Base-by-base conservation (phyloP, 2,113 vertebrate genomes). In the Aphelocoma coerulescens region DNA sequence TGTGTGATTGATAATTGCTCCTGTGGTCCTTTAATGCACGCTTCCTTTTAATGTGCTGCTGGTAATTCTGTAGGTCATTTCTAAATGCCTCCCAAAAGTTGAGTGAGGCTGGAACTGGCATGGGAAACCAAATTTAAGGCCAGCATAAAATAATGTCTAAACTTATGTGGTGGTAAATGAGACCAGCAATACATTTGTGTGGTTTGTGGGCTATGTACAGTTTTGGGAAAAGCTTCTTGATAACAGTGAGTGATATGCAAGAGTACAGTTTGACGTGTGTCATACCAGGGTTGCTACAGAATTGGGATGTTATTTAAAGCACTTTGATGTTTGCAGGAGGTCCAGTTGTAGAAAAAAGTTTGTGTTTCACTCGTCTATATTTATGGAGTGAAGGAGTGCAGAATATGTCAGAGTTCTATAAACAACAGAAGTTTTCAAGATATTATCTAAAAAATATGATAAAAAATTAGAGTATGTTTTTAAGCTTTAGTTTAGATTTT, bases 1-100 rank as follows among this genome's bases (percentile, higher is more conserved):
- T 85, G 39, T 85, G 30, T 72, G 69, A 59, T 52, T 57, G 61
- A 65, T 93, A 88, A 51, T 74, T 90, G 32, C 75, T 86, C 55
- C 22, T 10, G 11, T 20, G 16, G 10, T 74, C 32, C 41, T 17
- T 46, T 35, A 73, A 46, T 55, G 65, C 51, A 37, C 20, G 6
- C 12, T 13, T 73, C 16, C 2, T 72, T 81, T 85, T 67, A 7
- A 16, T 71, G 14, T 61, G 43, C 39, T 55, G 12, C 21, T 51
- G 37, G 15, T 35, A 77, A 43, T 77, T 80, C 46, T 22, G 1
- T 13, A 59, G 32, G 17, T 59, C 28, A 51, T 78, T 74, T 48
- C 41, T 66, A 41, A 89, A 43, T 52, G 28, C 19, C 7, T 81
- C 8, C 24, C 5, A 58, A 71, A 95, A 84, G n/a, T 75, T 2